Evolutionary conservation across 2,113 vertebrate genomes (phyloP).

Genomic region (Lampris incognitus): DNA sequence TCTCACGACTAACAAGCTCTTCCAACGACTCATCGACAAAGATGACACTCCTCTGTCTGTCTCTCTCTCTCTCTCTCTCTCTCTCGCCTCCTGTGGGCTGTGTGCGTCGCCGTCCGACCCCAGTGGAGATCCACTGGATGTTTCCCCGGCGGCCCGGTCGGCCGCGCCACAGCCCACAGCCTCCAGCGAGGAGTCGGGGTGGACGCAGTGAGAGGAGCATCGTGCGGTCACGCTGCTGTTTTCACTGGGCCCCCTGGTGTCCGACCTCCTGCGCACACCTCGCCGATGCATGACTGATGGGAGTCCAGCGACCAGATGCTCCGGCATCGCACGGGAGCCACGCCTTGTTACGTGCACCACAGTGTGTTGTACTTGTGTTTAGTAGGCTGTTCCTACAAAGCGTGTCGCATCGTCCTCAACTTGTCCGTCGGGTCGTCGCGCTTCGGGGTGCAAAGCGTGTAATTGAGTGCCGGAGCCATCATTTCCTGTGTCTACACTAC

Average conservation of each 20-base stretch:
- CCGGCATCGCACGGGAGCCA: conserved; percentile 18
- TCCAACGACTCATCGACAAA: conserved; percentile 35
- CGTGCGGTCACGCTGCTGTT: conserved; percentile 33
- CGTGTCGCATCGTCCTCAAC: too few species aligned
- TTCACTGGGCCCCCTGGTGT: conserved; percentile 15
- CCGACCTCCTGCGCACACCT: conserved; percentile 43
- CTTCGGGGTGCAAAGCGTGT: conserved; percentile 10
- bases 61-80: background rate
- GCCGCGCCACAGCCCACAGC: background rate
- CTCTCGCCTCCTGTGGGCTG: conserved; percentile 26
- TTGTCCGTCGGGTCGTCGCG: too few species aligned
- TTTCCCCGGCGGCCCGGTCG: background rate
- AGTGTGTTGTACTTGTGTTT: background rate
- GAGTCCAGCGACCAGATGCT: conserved; percentile 13
- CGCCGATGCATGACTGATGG: conserved; percentile 56
- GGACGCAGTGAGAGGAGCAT: conserved; percentile 1
- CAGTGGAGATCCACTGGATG: conserved; percentile 35
- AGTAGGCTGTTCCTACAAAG: background rate
- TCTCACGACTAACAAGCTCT: conserved; percentile 30
- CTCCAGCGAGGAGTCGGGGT: conserved; percentile 13
- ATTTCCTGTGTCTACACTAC: conserved; percentile 1
- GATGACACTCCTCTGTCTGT: conserved; percentile 43
- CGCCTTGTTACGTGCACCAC: conserved; percentile 35
- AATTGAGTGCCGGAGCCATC: conserved; percentile 20
- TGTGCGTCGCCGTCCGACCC: conserved; percentile 14